These are phyloP conservation scores for Thaleichthys pacificus DNA, from an alignment of 2,797 vertebrate species.

Conservation along the genomic window DNA sequence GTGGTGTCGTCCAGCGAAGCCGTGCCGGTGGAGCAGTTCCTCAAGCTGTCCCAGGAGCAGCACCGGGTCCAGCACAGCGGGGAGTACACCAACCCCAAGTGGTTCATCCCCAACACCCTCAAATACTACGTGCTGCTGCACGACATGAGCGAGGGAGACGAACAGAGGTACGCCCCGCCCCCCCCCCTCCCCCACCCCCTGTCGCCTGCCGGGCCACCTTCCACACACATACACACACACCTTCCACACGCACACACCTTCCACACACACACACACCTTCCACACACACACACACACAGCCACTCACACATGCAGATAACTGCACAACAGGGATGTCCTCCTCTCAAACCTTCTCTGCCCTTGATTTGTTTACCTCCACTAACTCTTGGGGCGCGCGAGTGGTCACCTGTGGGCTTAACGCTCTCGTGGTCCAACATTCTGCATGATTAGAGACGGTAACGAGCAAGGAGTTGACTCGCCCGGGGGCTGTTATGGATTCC, in stretches of 20 bases:
- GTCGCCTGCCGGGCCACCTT: background rate
- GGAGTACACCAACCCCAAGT: slow-evolving; percentile 91
- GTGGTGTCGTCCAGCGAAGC: slow-evolving; percentile 92
- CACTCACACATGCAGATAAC: background rate
- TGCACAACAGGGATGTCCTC: background rate
- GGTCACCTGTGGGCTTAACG: background rate
- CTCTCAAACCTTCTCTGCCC: background rate
- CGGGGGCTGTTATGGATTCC: background rate
- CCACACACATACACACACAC: too few relatives aligned
- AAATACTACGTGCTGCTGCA: slow-evolving; percentile 97
- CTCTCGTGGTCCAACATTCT: background rate
- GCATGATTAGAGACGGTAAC: background rate
- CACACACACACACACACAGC: background rate
- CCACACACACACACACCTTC: background rate
- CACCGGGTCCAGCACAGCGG: slow-evolving; percentile 95
- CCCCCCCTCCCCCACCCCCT: background rate
- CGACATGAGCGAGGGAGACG: slow-evolving; percentile 88
- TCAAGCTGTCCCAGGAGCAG: slow-evolving; percentile 96
- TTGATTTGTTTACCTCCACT: background rate
- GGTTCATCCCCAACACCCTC: slow-evolving; percentile 98
- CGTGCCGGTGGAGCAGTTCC: slow-evolving; percentile 91
- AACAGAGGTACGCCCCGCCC: slow-evolving; percentile 81
- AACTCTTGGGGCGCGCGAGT: background rate
- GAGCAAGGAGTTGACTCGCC: background rate
- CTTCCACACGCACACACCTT: background rate